These are phyloP conservation scores for Leiothrix lutea DNA, from an alignment of 2,113 vertebrate species.

Conservation along the genomic window DNA sequence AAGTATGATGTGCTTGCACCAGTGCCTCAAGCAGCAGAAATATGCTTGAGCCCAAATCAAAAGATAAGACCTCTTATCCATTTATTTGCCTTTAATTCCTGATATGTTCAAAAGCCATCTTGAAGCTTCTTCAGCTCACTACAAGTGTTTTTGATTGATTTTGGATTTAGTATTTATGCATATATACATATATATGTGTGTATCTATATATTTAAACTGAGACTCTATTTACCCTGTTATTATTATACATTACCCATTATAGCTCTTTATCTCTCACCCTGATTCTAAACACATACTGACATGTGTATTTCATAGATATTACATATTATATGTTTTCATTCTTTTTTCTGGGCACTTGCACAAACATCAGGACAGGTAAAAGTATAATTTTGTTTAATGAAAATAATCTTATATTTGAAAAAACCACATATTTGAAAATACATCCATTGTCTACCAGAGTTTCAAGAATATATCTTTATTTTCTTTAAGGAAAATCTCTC, in stretches of 20 bases:
- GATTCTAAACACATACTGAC: background rate
- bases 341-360: background rate
- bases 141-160: background rate
- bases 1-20: background rate
- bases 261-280: background rate
- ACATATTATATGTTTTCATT: background rate
- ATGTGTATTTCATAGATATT: background rate
- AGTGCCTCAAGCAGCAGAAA: background rate
- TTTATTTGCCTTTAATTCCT: background rate
- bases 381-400: background rate
- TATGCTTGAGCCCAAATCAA: background rate
- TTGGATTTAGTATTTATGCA: background rate
- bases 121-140: background rate
- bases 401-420: background rate
- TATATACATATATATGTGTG: background rate
- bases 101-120: background rate
- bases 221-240: background rate
- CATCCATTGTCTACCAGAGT: background rate
- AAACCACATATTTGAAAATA: background rate
- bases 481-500: background rate
- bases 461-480: background rate
- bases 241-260: background rate
- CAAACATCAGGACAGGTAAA: background rate
- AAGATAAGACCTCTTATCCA: accelerated
- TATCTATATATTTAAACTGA: background rate